phyloP scores from a whole-genome alignment of 1,140 invertebrate genomes.

The Myzus persicae region DNA sequence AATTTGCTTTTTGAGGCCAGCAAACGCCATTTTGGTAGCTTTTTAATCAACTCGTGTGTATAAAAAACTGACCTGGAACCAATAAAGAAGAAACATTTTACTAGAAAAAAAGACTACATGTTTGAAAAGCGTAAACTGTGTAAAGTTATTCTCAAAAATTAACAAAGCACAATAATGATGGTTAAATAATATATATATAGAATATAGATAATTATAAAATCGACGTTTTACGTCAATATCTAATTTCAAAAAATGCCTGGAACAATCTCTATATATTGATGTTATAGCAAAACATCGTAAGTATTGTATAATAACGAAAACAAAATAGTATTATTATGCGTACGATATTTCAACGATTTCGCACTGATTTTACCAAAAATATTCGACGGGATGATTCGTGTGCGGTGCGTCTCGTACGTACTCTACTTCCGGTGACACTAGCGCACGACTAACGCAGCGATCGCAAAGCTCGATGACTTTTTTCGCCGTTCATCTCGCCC shows the following conservation, averaged over 20 bases:
- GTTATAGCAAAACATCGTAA: background rate
- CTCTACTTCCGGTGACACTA: constrained; percentile 36
- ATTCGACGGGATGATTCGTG: background rate
- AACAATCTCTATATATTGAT: background rate
- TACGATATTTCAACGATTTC: background rate
- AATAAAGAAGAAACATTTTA: background rate
- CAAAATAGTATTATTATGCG: background rate
- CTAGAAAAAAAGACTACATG: background rate
- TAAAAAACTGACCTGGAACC: background rate
- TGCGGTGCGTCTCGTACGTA: constrained; percentile 24
- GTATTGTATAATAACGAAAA: background rate
- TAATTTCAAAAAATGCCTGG: background rate
- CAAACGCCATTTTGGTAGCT: constrained; percentile 84
- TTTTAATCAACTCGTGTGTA: background rate
- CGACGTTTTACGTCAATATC: background rate
- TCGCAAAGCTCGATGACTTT: constrained; percentile 48
- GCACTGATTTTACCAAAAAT: background rate
- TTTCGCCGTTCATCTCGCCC: constrained; percentile 35
- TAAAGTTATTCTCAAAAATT: background rate
- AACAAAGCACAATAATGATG: background rate
- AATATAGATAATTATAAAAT: background rate
- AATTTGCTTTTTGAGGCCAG: constrained; percentile 96
- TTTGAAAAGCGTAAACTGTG: background rate
- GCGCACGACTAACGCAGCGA: constrained; percentile 10
- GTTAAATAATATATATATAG: background rate